These are phyloP conservation scores for Malthinus seriepunctatus DNA, from an alignment of 2,888 invertebrate genomes.

Conservation along the genomic window DNA sequence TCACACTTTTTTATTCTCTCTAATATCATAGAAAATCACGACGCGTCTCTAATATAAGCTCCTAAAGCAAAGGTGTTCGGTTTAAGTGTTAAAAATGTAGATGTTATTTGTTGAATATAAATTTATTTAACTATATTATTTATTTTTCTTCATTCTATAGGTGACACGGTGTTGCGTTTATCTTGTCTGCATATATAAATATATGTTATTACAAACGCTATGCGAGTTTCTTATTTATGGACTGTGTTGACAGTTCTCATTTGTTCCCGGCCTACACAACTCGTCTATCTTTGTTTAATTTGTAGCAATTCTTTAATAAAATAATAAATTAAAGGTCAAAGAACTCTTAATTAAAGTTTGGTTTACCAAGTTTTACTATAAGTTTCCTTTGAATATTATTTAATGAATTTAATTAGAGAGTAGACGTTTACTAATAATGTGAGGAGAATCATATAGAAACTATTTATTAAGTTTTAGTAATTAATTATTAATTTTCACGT, in stretches of 20 bases:
- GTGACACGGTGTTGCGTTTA: constrained; percentile 48
- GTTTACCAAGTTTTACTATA: neutral
- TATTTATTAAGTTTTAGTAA: too few species aligned
- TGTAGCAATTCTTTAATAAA: constrained; percentile 52
- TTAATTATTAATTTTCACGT: too few species aligned
- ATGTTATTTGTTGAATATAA: constrained; percentile 38
- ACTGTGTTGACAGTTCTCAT: constrained; percentile 56
- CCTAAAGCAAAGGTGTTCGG: constrained; percentile 1
- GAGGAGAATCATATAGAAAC: too few species aligned
- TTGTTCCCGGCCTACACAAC: constrained; percentile 54
- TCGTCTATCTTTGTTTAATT: constrained; percentile 51
- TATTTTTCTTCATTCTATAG: constrained; percentile 44
- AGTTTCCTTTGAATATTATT: neutral
- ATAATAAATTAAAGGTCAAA: constrained; percentile 39
- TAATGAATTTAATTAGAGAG: too few species aligned
- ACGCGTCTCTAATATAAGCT: too few species aligned
- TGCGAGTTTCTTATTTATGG: constrained; percentile 54
- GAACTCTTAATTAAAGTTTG: constrained; percentile 36
- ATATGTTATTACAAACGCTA: constrained; percentile 52
- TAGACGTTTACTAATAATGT: too few species aligned
- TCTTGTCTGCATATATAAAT: constrained; percentile 50
- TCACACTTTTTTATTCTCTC: neutral
- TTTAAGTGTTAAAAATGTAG: constrained; percentile 16
- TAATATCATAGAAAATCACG: neutral
- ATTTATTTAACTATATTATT: constrained; percentile 47